Conservation (phyloP, 2,113 vertebrate genomes). For the Ardeotis arabs region DNA sequence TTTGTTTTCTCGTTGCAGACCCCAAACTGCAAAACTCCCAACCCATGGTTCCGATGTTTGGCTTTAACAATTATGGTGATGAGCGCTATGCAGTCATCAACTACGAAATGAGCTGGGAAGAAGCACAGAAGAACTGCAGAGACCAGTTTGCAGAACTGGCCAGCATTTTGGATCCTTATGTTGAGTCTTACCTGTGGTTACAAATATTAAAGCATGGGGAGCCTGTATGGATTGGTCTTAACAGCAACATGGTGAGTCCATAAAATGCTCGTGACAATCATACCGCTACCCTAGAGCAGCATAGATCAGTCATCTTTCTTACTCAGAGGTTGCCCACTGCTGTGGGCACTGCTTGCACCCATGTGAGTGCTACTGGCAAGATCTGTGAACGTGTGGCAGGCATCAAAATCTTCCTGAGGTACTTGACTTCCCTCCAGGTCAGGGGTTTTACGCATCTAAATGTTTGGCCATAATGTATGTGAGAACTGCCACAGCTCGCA, state of each 20-base stretch:
- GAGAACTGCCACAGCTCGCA: not conserved
- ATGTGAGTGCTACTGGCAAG: not conserved
- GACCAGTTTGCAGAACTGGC: conserved; percentile 83
- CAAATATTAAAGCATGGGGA: conserved; percentile 70
- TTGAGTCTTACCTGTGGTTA: conserved; percentile 75
- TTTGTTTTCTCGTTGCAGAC: conserved; percentile 63
- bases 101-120: conserved; percentile 87
- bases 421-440: not conserved
- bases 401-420: not conserved
- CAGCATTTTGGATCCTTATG: conserved; percentile 78
- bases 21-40: conserved; percentile 63
- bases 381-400: not conserved
- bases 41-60: conserved; percentile 53
- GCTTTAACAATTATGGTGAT: conserved; percentile 75
- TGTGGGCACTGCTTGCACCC: not conserved
- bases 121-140: conserved; percentile 84
- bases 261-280: not conserved
- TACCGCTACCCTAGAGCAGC: too few relatives aligned
- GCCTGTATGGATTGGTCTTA: conserved; percentile 88
- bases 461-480: not conserved
- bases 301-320: not conserved
- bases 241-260: conserved; percentile 80
- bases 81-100: conserved; percentile 80
- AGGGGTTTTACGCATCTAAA: not conserved
- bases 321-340: not conserved